These are phyloP conservation scores for Steinernema scapterisci DNA, from an alignment of 2,888 invertebrate species.

Conservation along the genomic window DNA sequence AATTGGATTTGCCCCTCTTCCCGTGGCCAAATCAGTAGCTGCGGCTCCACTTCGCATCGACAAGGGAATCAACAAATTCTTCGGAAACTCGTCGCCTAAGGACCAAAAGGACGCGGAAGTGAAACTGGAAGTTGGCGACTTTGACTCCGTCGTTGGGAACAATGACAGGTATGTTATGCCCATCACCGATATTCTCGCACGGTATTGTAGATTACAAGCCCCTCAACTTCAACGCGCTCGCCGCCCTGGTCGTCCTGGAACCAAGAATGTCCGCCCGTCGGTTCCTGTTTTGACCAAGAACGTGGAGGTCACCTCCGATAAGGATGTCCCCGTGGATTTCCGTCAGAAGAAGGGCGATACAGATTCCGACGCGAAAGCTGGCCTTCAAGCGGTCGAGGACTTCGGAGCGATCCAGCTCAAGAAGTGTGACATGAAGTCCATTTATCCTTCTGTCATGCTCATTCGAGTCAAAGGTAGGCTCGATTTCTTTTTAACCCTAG, in stretches of 20 bases:
- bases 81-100: not conserved
- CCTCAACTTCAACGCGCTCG: conserved; percentile 17
- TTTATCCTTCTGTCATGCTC: conserved; percentile 57
- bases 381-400: conserved; percentile 40
- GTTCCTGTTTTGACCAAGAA: conserved; percentile 34
- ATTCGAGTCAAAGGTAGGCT: conserved; percentile 51
- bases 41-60: conserved; percentile 15
- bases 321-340: conserved; percentile 25
- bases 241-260: not conserved
- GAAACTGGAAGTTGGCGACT: not conserved
- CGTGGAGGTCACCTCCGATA: conserved; percentile 36
- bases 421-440: conserved; percentile 45
- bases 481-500: not conserved
- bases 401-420: conserved; percentile 44
- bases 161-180: not conserved
- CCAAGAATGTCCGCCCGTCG: conserved; percentile 26
- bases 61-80: conserved; percentile 20
- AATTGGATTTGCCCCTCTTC: not conserved
- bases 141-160: conserved; percentile 15
- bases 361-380: conserved; percentile 36
- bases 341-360: conserved; percentile 34
- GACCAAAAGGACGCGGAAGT: not conserved
- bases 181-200: not conserved
- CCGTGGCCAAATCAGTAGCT: not conserved
- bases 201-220: not conserved